Evolutionary conservation across 2,113 vertebrate species (phyloP), one percentile per base, ranked within the genome.

Genomic region (Rana temporaria): DNA sequence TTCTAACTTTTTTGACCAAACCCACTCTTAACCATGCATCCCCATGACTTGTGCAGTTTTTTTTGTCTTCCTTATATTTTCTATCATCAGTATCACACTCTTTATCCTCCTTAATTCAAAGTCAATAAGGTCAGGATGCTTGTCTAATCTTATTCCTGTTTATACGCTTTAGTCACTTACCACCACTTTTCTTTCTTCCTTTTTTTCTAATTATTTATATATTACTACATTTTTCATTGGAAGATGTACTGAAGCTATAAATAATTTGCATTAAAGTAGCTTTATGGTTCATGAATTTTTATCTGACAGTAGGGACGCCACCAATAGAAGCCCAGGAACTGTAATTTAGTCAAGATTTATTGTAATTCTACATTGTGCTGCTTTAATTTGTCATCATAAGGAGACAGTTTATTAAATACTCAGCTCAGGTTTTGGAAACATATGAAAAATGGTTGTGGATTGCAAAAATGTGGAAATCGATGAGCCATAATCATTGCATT

Each of bases 401-500:
- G 22, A 42, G n/a, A 53, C 62, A 65, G 16, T 52, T 48, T 77
- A 64, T 63, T 64, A 64, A 65, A 55, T 38, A 30, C 22, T 65
- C 22, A 12, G 38, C 59, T 19, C 20, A 53, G 59, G 19, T 63
- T 5, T 34, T 42, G 42, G 26, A 24, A 42, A 48, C 34, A 24
- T 62, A 20, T 63, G 59, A 76, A 76, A 59, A 77, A 63, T 20
- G 7, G 60, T 65, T 12, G 75, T 55, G 16, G 75, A 42, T 52
- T 8, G 16, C 38, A 53, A 53, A n/a, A 42, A 74, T 42, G 72
- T 75, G 57, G 32, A n/a, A 73, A 60, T 60, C 30, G 56, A 74
- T 74, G 74, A 77, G 74, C 38, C 38, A 77, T 53, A 63, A 53
- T 77, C 59, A 77, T 34, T 73, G n/a, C 70, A 73, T 73, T 73